Base-by-base conservation (phyloP, 2,113 vertebrate species). In the Anguilla rostrata region DNA sequence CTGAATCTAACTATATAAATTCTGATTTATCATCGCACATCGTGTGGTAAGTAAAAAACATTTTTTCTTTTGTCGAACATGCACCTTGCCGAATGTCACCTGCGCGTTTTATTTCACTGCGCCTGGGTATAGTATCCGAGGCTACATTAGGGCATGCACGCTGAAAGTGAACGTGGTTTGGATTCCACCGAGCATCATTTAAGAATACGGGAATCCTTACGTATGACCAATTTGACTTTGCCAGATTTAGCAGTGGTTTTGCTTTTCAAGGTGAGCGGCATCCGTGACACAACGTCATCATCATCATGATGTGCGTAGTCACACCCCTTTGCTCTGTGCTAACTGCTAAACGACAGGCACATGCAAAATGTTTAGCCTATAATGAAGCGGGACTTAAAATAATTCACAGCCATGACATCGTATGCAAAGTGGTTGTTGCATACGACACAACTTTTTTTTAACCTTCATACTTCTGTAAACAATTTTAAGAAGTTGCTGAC, bases 1-100 rank as follows among this genome's bases (percentile, higher is more conserved):
- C 18, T 14, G 1, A 18, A 80, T 34, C 71, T 75, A 66, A 66
- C 60, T 66, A 66, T 66, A 20, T 14, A 20, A 40, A 80, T 80
- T 41, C 0, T 15, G 78, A 80, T 20, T 22, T 15, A 34, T 29
- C 78, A 39, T 40, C 78, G 29, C 0, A 41, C 15, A 5, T 40
- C 78, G 39, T 40, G 78, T 41, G 78, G 78, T 80, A 80, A 80
- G 78, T 75, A 75, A 34, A 5, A 80, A 40, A 5, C n/a, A 40
- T 80, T 39, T 78, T 39, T 41, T 80, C 4, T 80, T 80, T 22
- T 20, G 7, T 12, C 15, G 39, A 40, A 75, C 5, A 75, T 12
- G 71, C 78, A 80, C 78, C 78, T 80, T 80, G 78, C 39, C 78
- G 78, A 80, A 80, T 80, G 78, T 18, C 78, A 80, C 71, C 71